Evolutionary conservation across 1,140 invertebrate genomes (phyloP).

Genomic region (Drosophila virilis): DNA sequence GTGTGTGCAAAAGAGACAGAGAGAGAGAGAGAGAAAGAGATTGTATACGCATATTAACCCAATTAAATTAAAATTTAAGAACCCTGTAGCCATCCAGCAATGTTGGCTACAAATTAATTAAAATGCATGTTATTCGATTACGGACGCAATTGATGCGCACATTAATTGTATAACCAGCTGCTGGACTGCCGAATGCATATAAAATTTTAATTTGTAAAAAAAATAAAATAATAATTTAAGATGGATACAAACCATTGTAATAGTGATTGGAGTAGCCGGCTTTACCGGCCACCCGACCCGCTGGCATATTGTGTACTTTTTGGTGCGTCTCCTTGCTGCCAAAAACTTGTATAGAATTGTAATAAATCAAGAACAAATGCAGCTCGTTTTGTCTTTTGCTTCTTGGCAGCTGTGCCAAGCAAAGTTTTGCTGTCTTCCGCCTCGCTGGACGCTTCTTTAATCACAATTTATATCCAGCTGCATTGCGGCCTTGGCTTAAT

Average conservation of each 20-base stretch:
- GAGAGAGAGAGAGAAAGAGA: not conserved
- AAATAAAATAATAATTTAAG: not conserved
- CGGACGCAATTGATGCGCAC: constrained; percentile 15
- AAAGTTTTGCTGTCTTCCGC: constrained; percentile 19
- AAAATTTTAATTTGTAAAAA: not conserved
- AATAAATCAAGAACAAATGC: constrained; percentile 20
- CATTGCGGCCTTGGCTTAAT: constrained; percentile 35
- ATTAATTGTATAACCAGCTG: constrained; percentile 7
- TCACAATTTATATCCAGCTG: constrained; percentile 52
- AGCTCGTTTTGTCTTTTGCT: constrained; percentile 1
- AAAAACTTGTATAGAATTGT: constrained; percentile 7
- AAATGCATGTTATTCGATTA: not conserved
- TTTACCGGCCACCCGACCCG: constrained; percentile 89
- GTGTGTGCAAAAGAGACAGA: not conserved
- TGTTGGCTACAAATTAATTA: constrained; percentile 2
- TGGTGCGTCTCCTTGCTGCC: constrained; percentile 4
- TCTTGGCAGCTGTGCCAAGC: constrained; percentile 35
- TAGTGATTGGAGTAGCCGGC: constrained; percentile 89
- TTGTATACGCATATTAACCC: not conserved
- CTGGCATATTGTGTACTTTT: constrained; percentile 77
- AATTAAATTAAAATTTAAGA: not conserved
- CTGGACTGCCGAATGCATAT: not conserved
- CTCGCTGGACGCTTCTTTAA: constrained; percentile 37
- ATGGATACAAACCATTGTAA: constrained; percentile 86
- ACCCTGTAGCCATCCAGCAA: no score